Percentiles rank a stretch among this genome's conserved stretches.
phyloP scores from a whole-genome alignment of 2,113 vertebrate genomes.

The Australoheros scitulus region DNA sequence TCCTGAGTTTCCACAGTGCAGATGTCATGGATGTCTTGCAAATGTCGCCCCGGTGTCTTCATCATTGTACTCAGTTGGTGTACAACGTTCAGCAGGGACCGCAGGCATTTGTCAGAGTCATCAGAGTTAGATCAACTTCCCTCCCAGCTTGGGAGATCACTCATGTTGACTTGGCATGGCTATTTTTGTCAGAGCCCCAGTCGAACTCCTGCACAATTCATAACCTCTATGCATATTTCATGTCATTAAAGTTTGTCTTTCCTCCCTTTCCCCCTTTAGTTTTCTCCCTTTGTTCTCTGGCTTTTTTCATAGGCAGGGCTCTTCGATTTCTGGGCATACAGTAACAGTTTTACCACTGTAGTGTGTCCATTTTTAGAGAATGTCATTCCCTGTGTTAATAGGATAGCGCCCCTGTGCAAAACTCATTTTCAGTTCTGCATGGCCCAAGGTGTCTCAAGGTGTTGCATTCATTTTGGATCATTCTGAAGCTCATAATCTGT shows the following conservation, averaged over 20 bases:
- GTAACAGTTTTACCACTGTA: not conserved
- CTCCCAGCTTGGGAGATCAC: conserved; percentile 1
- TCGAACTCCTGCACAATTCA: not conserved
- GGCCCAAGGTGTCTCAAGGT: no score
- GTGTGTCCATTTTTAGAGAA: not conserved
- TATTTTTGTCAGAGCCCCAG: conserved; percentile 16
- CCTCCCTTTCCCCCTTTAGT: not conserved
- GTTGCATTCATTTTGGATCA: no score
- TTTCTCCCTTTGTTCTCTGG: not conserved
- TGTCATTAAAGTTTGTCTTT: not conserved
- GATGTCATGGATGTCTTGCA: not conserved
- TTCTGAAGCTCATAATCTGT: no score
- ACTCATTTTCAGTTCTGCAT: not conserved
- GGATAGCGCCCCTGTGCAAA: not conserved
- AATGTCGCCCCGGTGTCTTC: not conserved
- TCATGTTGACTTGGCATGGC: conserved; percentile 14
- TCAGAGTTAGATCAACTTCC: not conserved
- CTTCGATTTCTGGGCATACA: not conserved
- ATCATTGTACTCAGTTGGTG: not conserved
- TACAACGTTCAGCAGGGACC: not conserved
- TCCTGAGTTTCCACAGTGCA: not conserved
- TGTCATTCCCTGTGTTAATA: not conserved
- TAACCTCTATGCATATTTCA: not conserved
- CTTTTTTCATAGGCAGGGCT: not conserved
- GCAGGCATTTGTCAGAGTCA: conserved; percentile 9